Percentiles rank a stretch among this genome's conserved stretches.
These are phyloP conservation scores for Xenus cinereus DNA, from an alignment of 2,113 vertebrate genomes.

Conservation along the genomic window DNA sequence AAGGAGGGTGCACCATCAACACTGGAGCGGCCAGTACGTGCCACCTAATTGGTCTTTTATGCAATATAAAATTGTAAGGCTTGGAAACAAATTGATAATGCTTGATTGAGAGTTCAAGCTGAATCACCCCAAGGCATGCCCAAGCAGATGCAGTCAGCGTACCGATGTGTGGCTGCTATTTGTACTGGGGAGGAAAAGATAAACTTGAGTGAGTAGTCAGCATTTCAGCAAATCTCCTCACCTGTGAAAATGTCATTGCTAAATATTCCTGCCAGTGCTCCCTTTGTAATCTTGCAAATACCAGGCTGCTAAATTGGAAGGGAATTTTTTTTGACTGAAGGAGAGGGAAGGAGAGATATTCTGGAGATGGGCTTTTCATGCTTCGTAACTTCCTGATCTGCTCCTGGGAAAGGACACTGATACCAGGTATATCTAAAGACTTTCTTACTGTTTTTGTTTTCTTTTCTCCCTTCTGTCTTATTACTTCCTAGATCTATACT, in stretches of 20 bases:
- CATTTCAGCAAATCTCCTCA: neutral
- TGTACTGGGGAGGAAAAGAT: neutral
- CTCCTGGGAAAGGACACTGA: neutral
- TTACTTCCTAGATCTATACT: neutral
- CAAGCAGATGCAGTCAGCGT: neutral
- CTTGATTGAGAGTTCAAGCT: neutral
- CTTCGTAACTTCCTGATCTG: neutral
- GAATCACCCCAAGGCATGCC: neutral
- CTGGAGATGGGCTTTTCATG: neutral
- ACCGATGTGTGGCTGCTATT: neutral
- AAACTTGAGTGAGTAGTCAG: neutral
- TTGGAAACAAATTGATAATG: neutral
- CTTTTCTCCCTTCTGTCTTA: accelerated
- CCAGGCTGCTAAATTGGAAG: neutral
- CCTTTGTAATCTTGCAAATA: neutral
- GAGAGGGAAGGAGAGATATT: neutral
- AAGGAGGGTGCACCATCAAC: neutral
- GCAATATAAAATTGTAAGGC: neutral
- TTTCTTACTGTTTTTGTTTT: neutral
- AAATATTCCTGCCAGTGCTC: neutral
- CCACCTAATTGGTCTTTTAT: neutral
- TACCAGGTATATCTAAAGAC: neutral
- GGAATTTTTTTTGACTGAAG: neutral
- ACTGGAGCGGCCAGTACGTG: neutral
- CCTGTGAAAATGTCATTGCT: conserved; percentile 18